phyloP scores from a whole-genome alignment of 2,797 vertebrate genomes.

The Chelmon rostratus region DNA sequence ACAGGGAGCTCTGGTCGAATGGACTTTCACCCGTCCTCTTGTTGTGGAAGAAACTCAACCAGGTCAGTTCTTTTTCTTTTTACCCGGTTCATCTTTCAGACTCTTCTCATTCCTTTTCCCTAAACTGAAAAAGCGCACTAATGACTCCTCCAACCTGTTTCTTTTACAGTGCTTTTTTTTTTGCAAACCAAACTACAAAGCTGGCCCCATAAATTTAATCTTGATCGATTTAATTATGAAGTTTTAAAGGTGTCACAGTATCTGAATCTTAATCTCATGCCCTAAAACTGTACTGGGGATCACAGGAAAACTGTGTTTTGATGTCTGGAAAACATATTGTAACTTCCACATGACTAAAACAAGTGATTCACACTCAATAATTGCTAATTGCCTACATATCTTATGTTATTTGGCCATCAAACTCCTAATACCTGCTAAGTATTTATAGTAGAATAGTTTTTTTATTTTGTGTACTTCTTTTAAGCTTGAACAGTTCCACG shows the following conservation, averaged over 20 bases:
- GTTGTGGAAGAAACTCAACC: conserved; percentile 97
- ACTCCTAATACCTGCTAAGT: background rate
- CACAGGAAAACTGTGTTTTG: background rate
- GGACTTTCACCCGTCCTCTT: conserved; percentile 95
- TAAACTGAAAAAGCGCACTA: background rate
- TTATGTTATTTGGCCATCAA: background rate
- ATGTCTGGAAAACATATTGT: background rate
- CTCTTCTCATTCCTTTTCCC: background rate
- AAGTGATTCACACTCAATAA: background rate
- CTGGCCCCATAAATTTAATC: background rate
- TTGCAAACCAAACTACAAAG: background rate
- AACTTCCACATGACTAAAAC: background rate
- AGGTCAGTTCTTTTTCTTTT: conserved; percentile 82
- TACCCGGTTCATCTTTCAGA: background rate
- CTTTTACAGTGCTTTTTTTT: background rate
- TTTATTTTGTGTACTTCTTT: background rate
- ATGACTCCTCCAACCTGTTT: no score
- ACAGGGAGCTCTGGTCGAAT: conserved; percentile 95
- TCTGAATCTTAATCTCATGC: background rate
- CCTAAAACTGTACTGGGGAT: background rate
- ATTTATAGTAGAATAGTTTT: no score
- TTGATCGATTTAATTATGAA: background rate
- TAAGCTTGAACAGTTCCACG: background rate
- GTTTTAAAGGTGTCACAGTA: background rate
- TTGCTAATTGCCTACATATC: background rate